A percentile compares a stretch with the other conserved stretches of the same genome.
Conservation (phyloP, 2,888 invertebrate genomes). For the Orthosia incerta region DNA sequence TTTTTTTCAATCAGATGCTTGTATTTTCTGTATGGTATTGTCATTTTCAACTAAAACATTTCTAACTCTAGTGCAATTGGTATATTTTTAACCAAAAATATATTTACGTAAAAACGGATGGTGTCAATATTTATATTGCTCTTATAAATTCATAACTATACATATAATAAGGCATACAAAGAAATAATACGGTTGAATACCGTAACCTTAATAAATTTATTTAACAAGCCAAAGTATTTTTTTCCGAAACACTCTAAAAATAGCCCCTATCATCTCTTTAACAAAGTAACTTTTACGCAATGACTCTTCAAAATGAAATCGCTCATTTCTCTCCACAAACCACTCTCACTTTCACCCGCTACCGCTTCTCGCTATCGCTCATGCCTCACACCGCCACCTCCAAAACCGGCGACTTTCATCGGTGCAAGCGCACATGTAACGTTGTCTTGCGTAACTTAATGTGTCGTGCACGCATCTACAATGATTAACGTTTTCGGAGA, state of each 20-base stretch:
- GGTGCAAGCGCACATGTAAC: constrained; percentile 76
- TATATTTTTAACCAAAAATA: not conserved
- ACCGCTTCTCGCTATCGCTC: constrained; percentile 74
- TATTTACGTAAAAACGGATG: not conserved
- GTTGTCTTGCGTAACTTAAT: constrained; percentile 82
- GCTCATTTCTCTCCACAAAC: not conserved
- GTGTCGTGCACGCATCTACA: constrained; percentile 68
- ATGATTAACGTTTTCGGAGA: constrained; percentile 66
- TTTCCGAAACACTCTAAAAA: not conserved
- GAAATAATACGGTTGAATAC: no score
- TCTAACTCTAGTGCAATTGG: not conserved
- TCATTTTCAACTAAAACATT: not conserved
- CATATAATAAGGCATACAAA: no score
- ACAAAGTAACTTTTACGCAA: not conserved
- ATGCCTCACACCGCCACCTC: constrained; percentile 66
- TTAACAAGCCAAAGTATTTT: no score
- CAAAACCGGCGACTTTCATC: constrained; percentile 75
- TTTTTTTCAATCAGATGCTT: not conserved
- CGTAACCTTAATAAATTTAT: no score
- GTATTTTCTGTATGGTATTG: not conserved
- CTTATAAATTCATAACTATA: not conserved
- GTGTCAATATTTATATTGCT: not conserved
- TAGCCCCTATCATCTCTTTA: not conserved
- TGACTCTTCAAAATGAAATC: not conserved
- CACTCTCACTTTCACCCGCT: not conserved